Base-by-base conservation (phyloP, 2,888 invertebrate species). In the Sepioteuthis lessoniana region DNA sequence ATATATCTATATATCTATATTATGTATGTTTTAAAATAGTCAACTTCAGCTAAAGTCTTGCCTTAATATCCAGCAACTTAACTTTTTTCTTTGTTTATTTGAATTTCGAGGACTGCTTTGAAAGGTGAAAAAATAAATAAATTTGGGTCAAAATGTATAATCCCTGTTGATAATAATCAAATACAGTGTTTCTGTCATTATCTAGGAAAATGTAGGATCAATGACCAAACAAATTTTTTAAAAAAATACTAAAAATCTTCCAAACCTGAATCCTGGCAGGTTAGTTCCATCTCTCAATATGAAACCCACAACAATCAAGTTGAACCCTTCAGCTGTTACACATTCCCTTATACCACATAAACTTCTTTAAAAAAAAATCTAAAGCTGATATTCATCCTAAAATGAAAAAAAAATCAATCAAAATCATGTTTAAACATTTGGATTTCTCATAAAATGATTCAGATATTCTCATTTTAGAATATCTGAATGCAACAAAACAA, bases 111-210 rank as follows among this genome's bases (percentile, higher is more conserved):
- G 76, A 76, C 76, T 76, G 76, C 76, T 76, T 42, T 76, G 76
- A 76, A 76, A 76, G 76, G 76, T 76, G 76, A 76, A 76, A 76
- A 60, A 76, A 42, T 42, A 76, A 76, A 76, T 76, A 76, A 76
- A 76, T 76, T 76, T 76, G 76, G 76, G 76, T 76, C 76, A 76
- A 76, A 76, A 76, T 76, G 76, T 76, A n/a, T 76, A 76, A 76
- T 76, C n/a, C n/a, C 76, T 76, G 76, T 35, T 76, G 76, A n/a
- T 76, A 76, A n/a, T 76, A 76, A 76, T n/a, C 76, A n/a, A 76
- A 76, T n/a, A 76, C 76, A 76, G n/a, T 76, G 76, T 76, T n/a
- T 76, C 76, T 76, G 76, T 76, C n/a, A n/a, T 76, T n/a, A 76
- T 55, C 21, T 55, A 55, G 55, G n/a, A 76, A 76, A 76, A 76